These are phyloP conservation scores for Acanthoscelides obtectus DNA, from an alignment of 2,888 invertebrate genomes.

Conservation along the genomic window DNA sequence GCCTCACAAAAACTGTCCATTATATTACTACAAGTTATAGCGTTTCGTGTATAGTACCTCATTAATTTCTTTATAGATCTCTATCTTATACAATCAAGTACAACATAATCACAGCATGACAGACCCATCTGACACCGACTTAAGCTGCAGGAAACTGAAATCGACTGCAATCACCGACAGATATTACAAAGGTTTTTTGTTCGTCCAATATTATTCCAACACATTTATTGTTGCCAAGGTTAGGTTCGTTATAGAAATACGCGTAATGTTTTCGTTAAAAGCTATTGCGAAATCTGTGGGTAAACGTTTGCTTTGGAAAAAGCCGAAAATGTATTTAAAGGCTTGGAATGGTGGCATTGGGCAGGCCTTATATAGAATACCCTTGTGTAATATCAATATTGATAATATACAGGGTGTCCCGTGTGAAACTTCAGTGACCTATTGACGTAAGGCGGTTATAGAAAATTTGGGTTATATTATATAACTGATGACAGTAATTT, in stretches of 20 bases:
- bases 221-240: not conserved
- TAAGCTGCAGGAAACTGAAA: not conserved
- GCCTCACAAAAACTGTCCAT: not conserved
- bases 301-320: not conserved
- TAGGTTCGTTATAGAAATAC: not conserved
- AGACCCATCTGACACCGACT: not conserved
- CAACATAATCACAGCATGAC: not conserved
- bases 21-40: not conserved
- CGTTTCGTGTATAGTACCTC: not conserved
- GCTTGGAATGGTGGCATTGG: not conserved
- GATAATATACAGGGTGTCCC: not conserved
- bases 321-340: not conserved
- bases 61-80: not conserved
- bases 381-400: not conserved
- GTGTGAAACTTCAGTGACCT: too few species aligned
- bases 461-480: too few species aligned
- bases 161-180: not conserved
- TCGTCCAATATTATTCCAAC: not conserved
- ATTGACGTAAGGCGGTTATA: too few species aligned
- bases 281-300: not conserved
- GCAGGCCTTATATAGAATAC: not conserved
- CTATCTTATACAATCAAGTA: not conserved
- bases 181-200: not conserved
- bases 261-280: not conserved
- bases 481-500: too few species aligned